Conservation (phyloP, 1,140 invertebrate species). For the Thalassaphorura encarpata region DNA sequence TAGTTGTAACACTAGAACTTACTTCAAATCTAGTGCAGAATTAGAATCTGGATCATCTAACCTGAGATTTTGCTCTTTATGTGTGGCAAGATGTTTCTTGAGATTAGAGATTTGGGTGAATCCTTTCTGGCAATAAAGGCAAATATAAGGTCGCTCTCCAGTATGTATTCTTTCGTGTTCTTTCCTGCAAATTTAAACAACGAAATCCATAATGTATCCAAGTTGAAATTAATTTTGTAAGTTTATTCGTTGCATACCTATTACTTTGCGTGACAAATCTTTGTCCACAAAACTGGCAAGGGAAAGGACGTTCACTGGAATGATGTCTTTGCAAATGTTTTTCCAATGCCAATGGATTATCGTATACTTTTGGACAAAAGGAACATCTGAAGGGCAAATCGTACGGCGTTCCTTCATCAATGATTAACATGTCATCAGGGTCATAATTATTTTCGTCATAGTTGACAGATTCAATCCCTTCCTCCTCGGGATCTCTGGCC, state of each 20-base stretch:
- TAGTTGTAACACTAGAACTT: too few relatives aligned
- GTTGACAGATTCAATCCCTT: neutral
- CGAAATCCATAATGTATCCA: too few relatives aligned
- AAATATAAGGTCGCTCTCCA: slow-evolving; percentile 30
- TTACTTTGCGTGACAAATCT: slow-evolving; percentile 26
- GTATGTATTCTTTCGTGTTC: slow-evolving; percentile 39
- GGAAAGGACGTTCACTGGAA: too few relatives aligned
- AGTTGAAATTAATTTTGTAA: too few relatives aligned
- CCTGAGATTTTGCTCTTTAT: slow-evolving; percentile 27
- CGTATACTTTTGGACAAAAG: too few relatives aligned
- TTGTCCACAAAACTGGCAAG: slow-evolving; percentile 22
- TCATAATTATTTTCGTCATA: neutral
- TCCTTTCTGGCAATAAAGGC: slow-evolving; percentile 14
- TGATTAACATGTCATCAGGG: neutral
- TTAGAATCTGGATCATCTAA: slow-evolving; percentile 10
- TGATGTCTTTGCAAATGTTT: too few relatives aligned
- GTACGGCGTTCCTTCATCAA: neutral
- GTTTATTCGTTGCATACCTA: too few relatives aligned
- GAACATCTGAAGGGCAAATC: too few relatives aligned
- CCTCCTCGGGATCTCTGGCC: too few relatives aligned
- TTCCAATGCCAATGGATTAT: too few relatives aligned
- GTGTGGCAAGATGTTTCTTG: slow-evolving; percentile 30
- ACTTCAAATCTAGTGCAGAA: too few relatives aligned
- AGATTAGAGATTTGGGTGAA: slow-evolving; percentile 29
- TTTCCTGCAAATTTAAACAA: too few relatives aligned